Base-by-base conservation (phyloP, 1,140 invertebrate genomes). In the Olivierus martensii region DNA sequence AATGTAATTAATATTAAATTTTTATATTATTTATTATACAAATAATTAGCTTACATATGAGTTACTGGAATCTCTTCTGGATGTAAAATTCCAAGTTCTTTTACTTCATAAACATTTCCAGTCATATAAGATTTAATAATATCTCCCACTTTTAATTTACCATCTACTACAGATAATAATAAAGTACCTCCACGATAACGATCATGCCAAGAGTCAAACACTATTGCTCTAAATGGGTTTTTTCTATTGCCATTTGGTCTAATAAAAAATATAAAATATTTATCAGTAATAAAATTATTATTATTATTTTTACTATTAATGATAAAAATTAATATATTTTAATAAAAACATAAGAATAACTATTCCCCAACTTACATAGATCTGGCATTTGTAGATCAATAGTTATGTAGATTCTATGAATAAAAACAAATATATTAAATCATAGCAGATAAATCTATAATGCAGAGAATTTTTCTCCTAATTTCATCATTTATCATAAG, bases 191-290 rank as follows among this genome's bases (percentile, higher is more conserved):
- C 94, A 67, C 80, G 79, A 66, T 85, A 91, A 57, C 79, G 79
- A 65, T 94, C 85, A 71, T 82, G 95, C 84, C 88, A 94, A 43
- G 86, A 91, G 67, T 99, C 94, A 73, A 96, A 95, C 42, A 96
- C 70, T 17, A 96, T 69, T 0, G 83, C 87, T 66, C 79, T 79
- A 41, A 95, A 80, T 18, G 80, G 74, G 19, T 73, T 73, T 9
- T 77, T 62, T 53, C 73, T 66, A 51, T 69, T 65, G 50, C 62
- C 66, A 11, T 18, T 53, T 4, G 92, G 92, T 3, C 71, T 74
- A 28, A 56, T n/a, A n/a, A n/a, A n/a, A n/a, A n/a, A n/a, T n/a
- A n/a, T n/a, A n/a, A n/a, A n/a, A n/a, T n/a, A n/a, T n/a, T n/a
- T n/a, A n/a, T n/a, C n/a, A n/a, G n/a, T n/a, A n/a, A n/a, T n/a